Conservation (phyloP, 1,140 invertebrate species). For the Thrips palmi region DNA sequence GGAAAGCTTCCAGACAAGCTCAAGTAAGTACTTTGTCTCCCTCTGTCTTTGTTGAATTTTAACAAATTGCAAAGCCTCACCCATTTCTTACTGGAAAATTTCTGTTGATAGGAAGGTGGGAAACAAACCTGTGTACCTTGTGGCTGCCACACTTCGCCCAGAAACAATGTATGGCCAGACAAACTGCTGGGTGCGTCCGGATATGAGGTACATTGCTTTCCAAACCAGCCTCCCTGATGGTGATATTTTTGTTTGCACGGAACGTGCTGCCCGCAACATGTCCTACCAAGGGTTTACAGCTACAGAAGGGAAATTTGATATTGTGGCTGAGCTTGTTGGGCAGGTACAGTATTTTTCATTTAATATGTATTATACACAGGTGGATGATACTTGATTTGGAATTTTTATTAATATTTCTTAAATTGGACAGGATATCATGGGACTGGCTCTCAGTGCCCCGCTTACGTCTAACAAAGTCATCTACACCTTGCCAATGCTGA, state of each 20-base stretch:
- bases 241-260: slow-evolving; percentile 79
- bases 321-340: slow-evolving; percentile 52
- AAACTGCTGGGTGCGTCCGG: slow-evolving; percentile 94
- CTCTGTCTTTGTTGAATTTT: not conserved
- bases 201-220: slow-evolving; percentile 84
- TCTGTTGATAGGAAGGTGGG: slow-evolving; percentile 29
- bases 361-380: slow-evolving; percentile 4
- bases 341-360: slow-evolving; percentile 27
- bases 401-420: slow-evolving; percentile 5
- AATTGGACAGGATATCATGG: slow-evolving; percentile 48
- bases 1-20: slow-evolving; percentile 56
- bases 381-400: slow-evolving; percentile 1
- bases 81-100: slow-evolving; percentile 8
- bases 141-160: slow-evolving; percentile 92
- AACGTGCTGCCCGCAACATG: slow-evolving; percentile 85
- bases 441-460: slow-evolving; percentile 62
- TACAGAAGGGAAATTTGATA: slow-evolving; percentile 57
- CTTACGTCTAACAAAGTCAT: slow-evolving; percentile 64
- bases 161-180: slow-evolving; percentile 99
- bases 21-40: slow-evolving; percentile 26
- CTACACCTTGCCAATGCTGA: slow-evolving; percentile 93
- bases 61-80: too few species aligned
- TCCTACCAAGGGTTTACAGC: slow-evolving; percentile 82
- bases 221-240: slow-evolving; percentile 37
- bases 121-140: slow-evolving; percentile 54